phyloP scores from a whole-genome alignment of 2,113 vertebrate species.

The Hystrix brachyura region DNA sequence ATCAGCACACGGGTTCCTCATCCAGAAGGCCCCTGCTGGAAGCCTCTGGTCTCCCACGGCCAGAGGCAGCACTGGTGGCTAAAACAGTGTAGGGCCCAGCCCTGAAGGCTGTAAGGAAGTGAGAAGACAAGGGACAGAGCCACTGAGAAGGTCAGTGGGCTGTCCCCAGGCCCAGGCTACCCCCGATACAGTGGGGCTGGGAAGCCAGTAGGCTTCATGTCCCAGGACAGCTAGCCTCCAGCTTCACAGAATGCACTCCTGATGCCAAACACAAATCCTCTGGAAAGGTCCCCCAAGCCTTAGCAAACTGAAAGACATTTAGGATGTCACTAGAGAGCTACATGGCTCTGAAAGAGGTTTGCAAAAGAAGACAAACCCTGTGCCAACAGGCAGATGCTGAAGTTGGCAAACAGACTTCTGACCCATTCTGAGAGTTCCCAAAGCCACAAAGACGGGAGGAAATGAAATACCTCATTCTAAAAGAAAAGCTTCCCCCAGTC shows the following conservation, averaged over 20 bases:
- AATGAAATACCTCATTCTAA: background rate
- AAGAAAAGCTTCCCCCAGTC: slow-evolving; percentile 38
- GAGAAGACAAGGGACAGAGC: slow-evolving; percentile 16
- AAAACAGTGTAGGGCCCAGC: background rate
- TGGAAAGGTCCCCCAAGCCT: slow-evolving; percentile 85
- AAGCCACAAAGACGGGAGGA: background rate
- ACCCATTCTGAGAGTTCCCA: slow-evolving; percentile 15
- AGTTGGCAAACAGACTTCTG: slow-evolving; percentile 88
- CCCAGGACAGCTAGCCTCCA: background rate
- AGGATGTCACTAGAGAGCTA: slow-evolving; percentile 83
- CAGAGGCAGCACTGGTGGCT: background rate
- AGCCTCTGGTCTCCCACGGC: background rate
- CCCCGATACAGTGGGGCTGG: background rate
- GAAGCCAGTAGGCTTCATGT: no score
- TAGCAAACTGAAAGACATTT: slow-evolving; percentile 86
- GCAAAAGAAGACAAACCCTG: slow-evolving; percentile 85
- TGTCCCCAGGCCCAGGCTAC: background rate
- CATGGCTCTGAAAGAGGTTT: slow-evolving; percentile 72
- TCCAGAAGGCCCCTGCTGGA: background rate
- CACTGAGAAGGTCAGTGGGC: background rate
- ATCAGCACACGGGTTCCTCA: background rate
- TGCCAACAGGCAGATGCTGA: slow-evolving; percentile 90
- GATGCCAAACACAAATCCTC: slow-evolving; percentile 77
- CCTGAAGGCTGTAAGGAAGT: background rate
- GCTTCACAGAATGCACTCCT: slow-evolving; percentile 9